These are phyloP conservation scores for Synanthedon vespiformis DNA, from an alignment of 2,888 invertebrate genomes.

Conservation along the genomic window DNA sequence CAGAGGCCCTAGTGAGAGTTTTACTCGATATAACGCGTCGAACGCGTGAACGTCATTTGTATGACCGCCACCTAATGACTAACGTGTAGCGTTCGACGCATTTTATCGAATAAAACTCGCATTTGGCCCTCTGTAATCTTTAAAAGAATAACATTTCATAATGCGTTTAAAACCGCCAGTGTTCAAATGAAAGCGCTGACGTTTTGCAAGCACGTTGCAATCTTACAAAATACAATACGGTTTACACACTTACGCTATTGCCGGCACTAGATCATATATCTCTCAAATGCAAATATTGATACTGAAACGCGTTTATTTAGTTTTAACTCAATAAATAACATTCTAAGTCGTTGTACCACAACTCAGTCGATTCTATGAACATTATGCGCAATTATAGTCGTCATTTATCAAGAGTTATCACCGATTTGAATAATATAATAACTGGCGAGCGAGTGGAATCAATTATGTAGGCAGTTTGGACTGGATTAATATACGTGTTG, in stretches of 20 bases:
- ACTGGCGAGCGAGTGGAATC: slow-evolving; percentile 14
- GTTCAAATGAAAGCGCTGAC: not conserved
- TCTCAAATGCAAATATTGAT: slow-evolving; percentile 18
- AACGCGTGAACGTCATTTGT: too few species aligned
- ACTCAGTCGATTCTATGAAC: slow-evolving; percentile 10
- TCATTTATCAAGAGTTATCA: slow-evolving; percentile 39
- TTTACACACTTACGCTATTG: not conserved
- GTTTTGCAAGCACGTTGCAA: slow-evolving; percentile 4
- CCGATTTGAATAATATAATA: slow-evolving; percentile 29
- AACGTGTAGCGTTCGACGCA: too few species aligned
- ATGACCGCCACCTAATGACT: too few species aligned
- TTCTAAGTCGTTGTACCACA: slow-evolving; percentile 7
- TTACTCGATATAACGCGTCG: too few species aligned
- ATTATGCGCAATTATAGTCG: slow-evolving; percentile 36
- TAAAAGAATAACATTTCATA: too few species aligned
- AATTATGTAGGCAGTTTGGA: slow-evolving; percentile 17
- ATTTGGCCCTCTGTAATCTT: too few species aligned
- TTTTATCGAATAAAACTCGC: too few species aligned
- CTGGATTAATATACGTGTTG: slow-evolving; percentile 16
- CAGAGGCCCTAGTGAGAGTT: too few species aligned
- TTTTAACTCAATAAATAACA: slow-evolving; percentile 7
- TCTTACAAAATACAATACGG: slow-evolving; percentile 1
- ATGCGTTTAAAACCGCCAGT: too few species aligned
- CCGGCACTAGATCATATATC: not conserved
- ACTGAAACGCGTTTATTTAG: slow-evolving; percentile 8